Conservation (phyloP, 2,888 invertebrate genomes). For the Slavum lentiscoides region DNA sequence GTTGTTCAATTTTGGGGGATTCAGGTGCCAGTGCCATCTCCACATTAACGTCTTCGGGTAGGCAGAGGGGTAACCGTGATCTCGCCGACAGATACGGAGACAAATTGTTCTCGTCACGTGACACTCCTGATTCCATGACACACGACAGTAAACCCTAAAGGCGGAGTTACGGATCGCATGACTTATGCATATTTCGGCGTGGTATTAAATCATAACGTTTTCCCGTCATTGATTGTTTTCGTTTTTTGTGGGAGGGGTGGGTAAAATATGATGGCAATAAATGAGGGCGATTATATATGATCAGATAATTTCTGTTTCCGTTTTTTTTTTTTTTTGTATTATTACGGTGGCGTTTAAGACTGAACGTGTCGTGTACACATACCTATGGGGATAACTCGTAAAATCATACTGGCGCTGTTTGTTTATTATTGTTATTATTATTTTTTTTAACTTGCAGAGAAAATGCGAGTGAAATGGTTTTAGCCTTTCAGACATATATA, state of each 20-base stretch:
- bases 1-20: conserved; percentile 49
- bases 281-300: conserved; percentile 47
- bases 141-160: conserved; percentile 51
- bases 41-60: conserved; percentile 56
- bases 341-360: conserved; percentile 16
- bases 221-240: conserved; percentile 50
- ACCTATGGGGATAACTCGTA: conserved; percentile 11
- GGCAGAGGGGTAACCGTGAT: conserved; percentile 58
- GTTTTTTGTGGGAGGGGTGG: not conserved
- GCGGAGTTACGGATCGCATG: conserved; percentile 52
- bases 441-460: conserved; percentile 17
- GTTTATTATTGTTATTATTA: not conserved
- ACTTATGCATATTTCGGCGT: conserved; percentile 48
- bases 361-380: conserved; percentile 13
- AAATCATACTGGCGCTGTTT: conserved; percentile 42
- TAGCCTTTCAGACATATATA: conserved; percentile 14
- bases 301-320: conserved; percentile 35
- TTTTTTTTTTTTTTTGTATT: not conserved
- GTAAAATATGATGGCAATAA: conserved; percentile 45
- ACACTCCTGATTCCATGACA: conserved; percentile 50
- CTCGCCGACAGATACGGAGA: conserved; percentile 58
- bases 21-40: conserved; percentile 52
- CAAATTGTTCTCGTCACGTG: conserved; percentile 54
- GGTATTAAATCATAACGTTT: conserved; percentile 52
- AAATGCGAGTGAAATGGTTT: conserved; percentile 43